Evolutionary conservation across 2,888 invertebrate species (phyloP), one percentile per base, ranked within the genome.

Genomic region (Steinernema hermaphroditum): DNA sequence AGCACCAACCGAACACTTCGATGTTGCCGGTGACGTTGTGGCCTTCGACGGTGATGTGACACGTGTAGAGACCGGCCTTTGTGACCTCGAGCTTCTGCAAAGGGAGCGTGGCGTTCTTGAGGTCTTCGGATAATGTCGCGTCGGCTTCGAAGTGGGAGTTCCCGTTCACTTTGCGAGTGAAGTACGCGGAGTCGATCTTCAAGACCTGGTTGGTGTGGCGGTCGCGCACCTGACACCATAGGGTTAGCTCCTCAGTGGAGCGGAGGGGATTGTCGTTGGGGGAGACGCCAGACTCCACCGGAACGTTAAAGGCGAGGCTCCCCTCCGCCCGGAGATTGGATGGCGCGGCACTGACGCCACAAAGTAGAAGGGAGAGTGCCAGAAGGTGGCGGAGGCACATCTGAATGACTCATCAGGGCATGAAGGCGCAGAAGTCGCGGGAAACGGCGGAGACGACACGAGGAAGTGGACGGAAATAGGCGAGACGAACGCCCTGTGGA

Each of bases 11-110:
- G 32, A 29, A 62, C 2, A 62, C 62, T 32, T 62, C 62, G 34
- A 62, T 62, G 62, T 62, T 62, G 16, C 62, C 62, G 62, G 1
- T 62, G 16, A 34, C 62, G 4, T 62, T 62, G 29, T 62, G 62
- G 6, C 62, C 62, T 2, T 62, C 32, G 16, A 32, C 62, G 14
- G 32, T 32, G n/a, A 62, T 62, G 32, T 62, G 62, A 34, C 62
- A 62, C 27, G 62, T 62, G 62, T 62, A 62, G 29, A 29, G 62
- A 16, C 62, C 62, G 9, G 62, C 62, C 32, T 62, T 62, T 12
- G 62, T 29, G 16, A 62, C 16, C 1, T 62, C 62, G 32, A 62
- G 62, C 8, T 62, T 27, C 32, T 62, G 16, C 27, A 62, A 32
- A 12, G 29, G 29, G 9, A 62, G 62, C 16, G 62, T 27, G 6